These are phyloP conservation scores for Hapalemur alaotrensis DNA, from an alignment of 2,797 vertebrate species.

Conservation along the genomic window DNA sequence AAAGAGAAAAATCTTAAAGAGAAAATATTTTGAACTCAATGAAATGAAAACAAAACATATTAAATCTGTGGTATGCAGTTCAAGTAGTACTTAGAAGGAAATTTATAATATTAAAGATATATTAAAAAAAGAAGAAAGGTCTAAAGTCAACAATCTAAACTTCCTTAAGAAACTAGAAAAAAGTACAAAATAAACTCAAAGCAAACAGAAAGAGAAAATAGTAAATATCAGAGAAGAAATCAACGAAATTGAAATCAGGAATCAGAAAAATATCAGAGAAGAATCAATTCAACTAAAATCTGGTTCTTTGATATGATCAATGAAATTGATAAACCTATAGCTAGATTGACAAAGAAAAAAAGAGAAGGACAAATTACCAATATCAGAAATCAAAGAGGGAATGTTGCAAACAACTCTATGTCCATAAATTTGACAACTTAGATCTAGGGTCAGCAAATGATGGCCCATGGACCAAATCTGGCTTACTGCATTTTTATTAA, in stretches of 20 bases:
- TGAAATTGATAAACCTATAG: not conserved
- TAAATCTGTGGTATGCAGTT: not conserved
- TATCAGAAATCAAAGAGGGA: not conserved
- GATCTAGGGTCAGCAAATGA: not conserved
- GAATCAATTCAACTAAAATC: constrained; percentile 29
- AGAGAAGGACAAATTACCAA: not conserved
- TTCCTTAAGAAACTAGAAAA: not conserved
- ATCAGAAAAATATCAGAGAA: not conserved
- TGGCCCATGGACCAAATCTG: not conserved
- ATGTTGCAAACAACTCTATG: not conserved
- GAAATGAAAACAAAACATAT: not conserved
- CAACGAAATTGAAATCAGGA: constrained; percentile 1
- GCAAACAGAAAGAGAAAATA: not conserved
- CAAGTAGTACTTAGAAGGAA: not conserved
- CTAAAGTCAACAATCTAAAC: not conserved
- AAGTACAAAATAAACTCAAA: not conserved
- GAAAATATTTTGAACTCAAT: not conserved
- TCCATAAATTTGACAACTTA: not conserved
- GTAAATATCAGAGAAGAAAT: constrained; percentile 12
- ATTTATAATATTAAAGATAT: not conserved
- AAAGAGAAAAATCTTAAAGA: not conserved
- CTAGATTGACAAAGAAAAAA: not conserved
- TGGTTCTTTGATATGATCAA: not conserved
- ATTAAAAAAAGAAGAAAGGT: not conserved
- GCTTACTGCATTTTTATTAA: not conserved